phyloP scores from a whole-genome alignment of 2,797 vertebrate species.

The Spea hammondii region DNA sequence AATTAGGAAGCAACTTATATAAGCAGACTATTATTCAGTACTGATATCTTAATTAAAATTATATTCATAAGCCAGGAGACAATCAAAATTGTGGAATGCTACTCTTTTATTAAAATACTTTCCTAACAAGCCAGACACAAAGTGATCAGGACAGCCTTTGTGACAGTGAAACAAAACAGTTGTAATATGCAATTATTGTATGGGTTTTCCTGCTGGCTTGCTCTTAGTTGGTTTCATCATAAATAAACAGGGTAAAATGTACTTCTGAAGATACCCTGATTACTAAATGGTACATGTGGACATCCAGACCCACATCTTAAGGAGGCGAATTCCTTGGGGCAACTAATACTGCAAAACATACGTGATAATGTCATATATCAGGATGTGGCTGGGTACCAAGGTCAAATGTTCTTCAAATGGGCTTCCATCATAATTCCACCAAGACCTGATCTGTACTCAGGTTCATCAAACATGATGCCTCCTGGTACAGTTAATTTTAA shows the following conservation, averaged over 20 bases:
- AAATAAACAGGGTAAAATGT: neutral
- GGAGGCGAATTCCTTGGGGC: no score
- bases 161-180: neutral
- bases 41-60: slow-evolving; percentile 65
- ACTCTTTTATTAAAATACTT: slow-evolving; percentile 3
- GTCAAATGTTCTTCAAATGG: no score
- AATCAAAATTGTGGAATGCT: slow-evolving; percentile 41
- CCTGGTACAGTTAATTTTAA: neutral
- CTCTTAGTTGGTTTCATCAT: slow-evolving; percentile 1
- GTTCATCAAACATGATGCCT: neutral
- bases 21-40: slow-evolving; percentile 55
- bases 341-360: no score
- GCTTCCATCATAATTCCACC: no score
- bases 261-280: no score
- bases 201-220: neutral
- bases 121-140: neutral
- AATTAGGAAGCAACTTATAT: slow-evolving; percentile 55
- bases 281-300: no score
- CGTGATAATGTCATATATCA: no score
- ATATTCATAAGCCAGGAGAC: slow-evolving; percentile 62
- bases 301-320: no score
- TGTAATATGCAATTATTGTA: neutral
- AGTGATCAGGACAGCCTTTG: neutral
- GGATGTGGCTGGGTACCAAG: no score
- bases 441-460: no score